phyloP scores from a whole-genome alignment of 2,797 vertebrate genomes.

The Staurois parvus region DNA sequence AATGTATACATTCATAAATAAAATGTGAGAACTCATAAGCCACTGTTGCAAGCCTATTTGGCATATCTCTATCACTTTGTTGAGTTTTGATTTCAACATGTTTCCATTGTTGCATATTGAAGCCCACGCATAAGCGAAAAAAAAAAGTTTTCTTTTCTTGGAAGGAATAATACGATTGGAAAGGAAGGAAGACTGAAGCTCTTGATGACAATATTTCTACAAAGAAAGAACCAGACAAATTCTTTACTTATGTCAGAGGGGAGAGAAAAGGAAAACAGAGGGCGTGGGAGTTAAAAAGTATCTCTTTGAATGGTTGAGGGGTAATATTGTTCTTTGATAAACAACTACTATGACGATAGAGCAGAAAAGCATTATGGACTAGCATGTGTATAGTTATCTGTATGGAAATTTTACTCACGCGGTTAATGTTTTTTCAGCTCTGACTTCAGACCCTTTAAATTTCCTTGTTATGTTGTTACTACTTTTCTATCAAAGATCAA shows the following conservation, averaged over 20 bases:
- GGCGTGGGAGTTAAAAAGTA: slow-evolving; percentile 23
- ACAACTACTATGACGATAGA: neutral
- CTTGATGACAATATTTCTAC: slow-evolving; percentile 32
- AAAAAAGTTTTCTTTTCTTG: neutral
- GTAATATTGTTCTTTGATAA: neutral
- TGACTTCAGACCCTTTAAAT: slow-evolving; percentile 5
- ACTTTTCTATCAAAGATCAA: slow-evolving; percentile 56
- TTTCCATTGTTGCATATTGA: slow-evolving; percentile 34
- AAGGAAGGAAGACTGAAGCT: slow-evolving; percentile 47
- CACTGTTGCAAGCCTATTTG: too few species aligned
- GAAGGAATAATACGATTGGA: slow-evolving; percentile 24
- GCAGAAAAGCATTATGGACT: neutral
- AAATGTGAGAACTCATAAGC: too few species aligned
- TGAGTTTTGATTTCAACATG: neutral
- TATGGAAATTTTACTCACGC: neutral
- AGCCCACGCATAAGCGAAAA: neutral
- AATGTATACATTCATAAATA: too few species aligned
- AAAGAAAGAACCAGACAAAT: slow-evolving; percentile 30
- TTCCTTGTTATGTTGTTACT: slow-evolving; percentile 10
- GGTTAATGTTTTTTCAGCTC: neutral
- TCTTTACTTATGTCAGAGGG: slow-evolving; percentile 23
- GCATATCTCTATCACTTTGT: neutral
- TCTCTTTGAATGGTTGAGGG: neutral
- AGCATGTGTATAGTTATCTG: neutral
- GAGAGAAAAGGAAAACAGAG: slow-evolving; percentile 12